Base-by-base conservation (phyloP, 2,113 vertebrate genomes). In the Scytalopus superciliaris region DNA sequence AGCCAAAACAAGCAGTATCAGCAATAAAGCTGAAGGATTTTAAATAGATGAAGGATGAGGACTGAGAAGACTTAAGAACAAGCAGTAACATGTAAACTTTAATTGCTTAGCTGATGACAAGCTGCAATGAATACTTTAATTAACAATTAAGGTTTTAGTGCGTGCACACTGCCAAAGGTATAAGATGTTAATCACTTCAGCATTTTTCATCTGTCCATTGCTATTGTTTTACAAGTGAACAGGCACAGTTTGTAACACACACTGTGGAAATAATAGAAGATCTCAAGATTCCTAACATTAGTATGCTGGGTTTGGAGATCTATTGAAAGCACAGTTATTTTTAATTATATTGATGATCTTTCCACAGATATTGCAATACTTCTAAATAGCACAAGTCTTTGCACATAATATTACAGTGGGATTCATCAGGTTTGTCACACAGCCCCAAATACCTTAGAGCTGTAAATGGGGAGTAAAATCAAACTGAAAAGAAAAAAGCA, bases 71-170 rank as follows among this genome's bases (percentile, higher is more conserved):
- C 49, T 87, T 39, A 37, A 57, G 90, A 91, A 49, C 69, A 60
- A 91, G 78, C 44, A 94, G 87, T 23, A 93, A 87, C 77, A 93
- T 94, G 74, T 56, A 83, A 95, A 91, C 44, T 80, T 80, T 76
- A 91, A 94, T 68, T 81, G 79, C 49, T 85, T 53, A 80, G 91
- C 67, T 72, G 82, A 95, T 78, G 93, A 90, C 89, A 92, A 95
- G 93, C 80, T 96, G 77, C 83, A 89, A 63, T 60, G 72, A 94
- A 47, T 66, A 66, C 62, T 68, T 94, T 77, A 83, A 78, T 95
- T 89, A 90, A 87, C 94, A 75, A 82, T 73, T 75, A 93, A 83
- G 35, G 77, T 72, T 70, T 72, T 64, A 84, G 85, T n/a, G 90
- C 35, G 45, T 13, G 40, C 68, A 83, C 19, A 49, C 24, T n/a